Percentiles rank a stretch among this genome's conserved stretches.
phyloP scores from a whole-genome alignment of 2,888 invertebrate species.

The Isoperla grammatica region DNA sequence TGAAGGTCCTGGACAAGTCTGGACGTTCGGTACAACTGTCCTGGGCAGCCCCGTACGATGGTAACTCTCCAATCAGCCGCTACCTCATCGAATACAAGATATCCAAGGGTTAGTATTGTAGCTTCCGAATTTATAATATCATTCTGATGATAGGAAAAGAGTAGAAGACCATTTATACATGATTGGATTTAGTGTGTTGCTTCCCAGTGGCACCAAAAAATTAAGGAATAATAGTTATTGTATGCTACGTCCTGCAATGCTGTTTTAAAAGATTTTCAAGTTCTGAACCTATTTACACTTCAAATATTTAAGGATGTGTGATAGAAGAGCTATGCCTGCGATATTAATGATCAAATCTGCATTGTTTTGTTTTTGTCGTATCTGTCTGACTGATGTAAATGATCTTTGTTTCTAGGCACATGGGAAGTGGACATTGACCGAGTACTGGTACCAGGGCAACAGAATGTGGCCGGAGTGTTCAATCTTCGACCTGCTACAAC shows the following conservation, averaged over 20 bases:
- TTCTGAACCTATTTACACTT: too few relatives aligned
- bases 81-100: slow-evolving; percentile 90
- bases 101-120: slow-evolving; percentile 41
- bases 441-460: slow-evolving; percentile 83
- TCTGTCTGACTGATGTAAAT: not conserved
- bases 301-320: too few relatives aligned
- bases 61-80: slow-evolving; percentile 82
- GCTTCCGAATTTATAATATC: too few relatives aligned
- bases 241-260: too few relatives aligned
- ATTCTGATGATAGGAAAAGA: too few relatives aligned
- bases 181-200: too few relatives aligned
- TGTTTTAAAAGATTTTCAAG: too few relatives aligned
- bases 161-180: too few relatives aligned
- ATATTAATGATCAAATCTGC: too few relatives aligned
- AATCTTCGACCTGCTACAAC: slow-evolving; percentile 86
- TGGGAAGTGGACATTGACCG: slow-evolving; percentile 84
- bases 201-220: too few relatives aligned
- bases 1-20: slow-evolving; percentile 84
- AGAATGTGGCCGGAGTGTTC: slow-evolving; percentile 83
- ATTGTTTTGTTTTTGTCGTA: not conserved
- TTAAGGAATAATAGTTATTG: not conserved
- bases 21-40: slow-evolving; percentile 85
- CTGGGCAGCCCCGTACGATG: slow-evolving; percentile 89
- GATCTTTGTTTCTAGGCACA: slow-evolving; percentile 50
- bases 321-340: too few relatives aligned